Base-by-base conservation (phyloP, 2,113 vertebrate genomes). In the Dasyprocta punctata region DNA sequence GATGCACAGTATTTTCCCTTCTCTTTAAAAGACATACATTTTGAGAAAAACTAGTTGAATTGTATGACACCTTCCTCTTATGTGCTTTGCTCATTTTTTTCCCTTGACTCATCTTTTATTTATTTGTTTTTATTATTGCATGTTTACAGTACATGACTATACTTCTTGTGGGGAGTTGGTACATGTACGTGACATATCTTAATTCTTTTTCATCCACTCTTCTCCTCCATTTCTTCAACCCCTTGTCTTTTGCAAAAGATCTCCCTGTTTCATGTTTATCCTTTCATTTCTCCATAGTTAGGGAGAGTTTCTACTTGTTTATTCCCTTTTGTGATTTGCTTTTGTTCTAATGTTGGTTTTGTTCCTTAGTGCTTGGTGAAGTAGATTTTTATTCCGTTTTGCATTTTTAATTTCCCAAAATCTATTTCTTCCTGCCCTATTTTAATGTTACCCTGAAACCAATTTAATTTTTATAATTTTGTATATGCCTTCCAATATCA, bases 371-470 rank as follows among this genome's bases (percentile, higher is more conserved):
- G 26, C 19, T 69, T 77, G 61, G 24, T 92, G 56, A 44, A 81
- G 9, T 83, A 61, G 14, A 28, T 58, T 92, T 96, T 84, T 90
- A 77, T 85, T 87, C 33, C 20, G 30, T 90, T 86, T 94, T 81
- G 7, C 36, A 69, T 84, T 94, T 81, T 89, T 90, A 82, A 52
- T 92, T 86, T 95, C 84, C 41, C 41, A 41, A 3, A 90, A 81
- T 16, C 71, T 12, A 44, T 58, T 92, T 63, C 56, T 92, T 5
- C 14, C 19, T 87, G n/a, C 14, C 85, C 47, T 87, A 0, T 96
- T 67, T 94, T 93, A 65, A 28, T 54, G 49, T 93, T 36, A 83
- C 33, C 58, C 49, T 41, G 22, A 90, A 61, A 52, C 3, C 28
- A 63, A 19, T 56, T 92, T 94, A 82, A 69, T 60, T 71, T 94